These are phyloP conservation scores for Campylomormyrus tamandua DNA, from an alignment of 2,113 vertebrate genomes.

Conservation along the genomic window DNA sequence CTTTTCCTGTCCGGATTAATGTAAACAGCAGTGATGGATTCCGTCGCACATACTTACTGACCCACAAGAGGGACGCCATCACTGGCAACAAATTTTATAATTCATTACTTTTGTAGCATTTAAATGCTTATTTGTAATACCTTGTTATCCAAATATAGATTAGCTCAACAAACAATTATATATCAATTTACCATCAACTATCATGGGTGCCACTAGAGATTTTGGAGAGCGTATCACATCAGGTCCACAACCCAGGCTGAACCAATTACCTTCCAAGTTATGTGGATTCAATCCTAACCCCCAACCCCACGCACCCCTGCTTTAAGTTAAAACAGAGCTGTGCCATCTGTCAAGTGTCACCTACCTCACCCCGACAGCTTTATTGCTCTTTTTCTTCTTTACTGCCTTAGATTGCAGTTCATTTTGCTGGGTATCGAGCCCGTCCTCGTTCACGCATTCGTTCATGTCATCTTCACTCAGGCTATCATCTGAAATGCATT, in stretches of 20 bases:
- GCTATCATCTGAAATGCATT: conserved; percentile 68
- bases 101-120: background rate
- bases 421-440: conserved; percentile 51
- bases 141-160: background rate
- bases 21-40: background rate
- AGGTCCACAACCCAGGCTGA: background rate
- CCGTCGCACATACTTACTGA: background rate
- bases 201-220: background rate
- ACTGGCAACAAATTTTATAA: background rate
- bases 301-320: background rate
- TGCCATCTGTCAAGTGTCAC: conserved; percentile 2
- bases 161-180: background rate
- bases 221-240: background rate
- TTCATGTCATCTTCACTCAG: conserved; percentile 89
- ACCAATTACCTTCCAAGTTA: background rate
- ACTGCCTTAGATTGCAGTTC: conserved; percentile 40
- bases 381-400: conserved; percentile 49
- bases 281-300: background rate
- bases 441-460: conserved; percentile 77
- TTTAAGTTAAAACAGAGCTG: background rate
- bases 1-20: conserved; percentile 60
- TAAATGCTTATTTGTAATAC: background rate
- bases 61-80: background rate
- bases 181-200: background rate
- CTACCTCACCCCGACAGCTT: conserved; percentile 59